Percentiles rank a stretch among this genome's conserved stretches.
Conservation (phyloP, 1,140 invertebrate genomes). For the Pentalonia nigronervosa region DNA sequence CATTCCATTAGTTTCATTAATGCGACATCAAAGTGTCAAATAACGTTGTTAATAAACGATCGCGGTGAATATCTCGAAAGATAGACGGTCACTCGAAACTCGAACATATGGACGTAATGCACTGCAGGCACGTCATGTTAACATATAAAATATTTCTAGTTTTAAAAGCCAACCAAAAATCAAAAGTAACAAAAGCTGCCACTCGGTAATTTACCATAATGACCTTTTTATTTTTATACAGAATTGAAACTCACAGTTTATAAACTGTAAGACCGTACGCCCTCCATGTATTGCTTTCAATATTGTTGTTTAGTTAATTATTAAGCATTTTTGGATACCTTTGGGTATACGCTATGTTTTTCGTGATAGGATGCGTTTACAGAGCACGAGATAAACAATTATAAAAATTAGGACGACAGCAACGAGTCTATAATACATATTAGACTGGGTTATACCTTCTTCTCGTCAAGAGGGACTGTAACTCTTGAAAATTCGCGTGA, state of each 20-base stretch:
- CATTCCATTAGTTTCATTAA: constrained; percentile 10
- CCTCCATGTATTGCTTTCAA: too few relatives aligned
- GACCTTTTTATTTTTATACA: neutral
- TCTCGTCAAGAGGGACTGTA: too few relatives aligned
- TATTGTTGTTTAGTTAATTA: too few relatives aligned
- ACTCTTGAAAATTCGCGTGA: too few relatives aligned
- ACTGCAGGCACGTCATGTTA: neutral
- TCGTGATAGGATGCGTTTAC: neutral
- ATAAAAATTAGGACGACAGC: too few relatives aligned
- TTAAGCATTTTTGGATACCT: too few relatives aligned
- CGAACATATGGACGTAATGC: too few relatives aligned
- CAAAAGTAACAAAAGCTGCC: neutral
- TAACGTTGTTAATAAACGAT: neutral
- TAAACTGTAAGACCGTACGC: neutral
- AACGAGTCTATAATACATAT: too few relatives aligned
- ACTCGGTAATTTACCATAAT: neutral
- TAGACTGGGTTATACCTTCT: too few relatives aligned
- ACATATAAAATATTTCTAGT: neutral
- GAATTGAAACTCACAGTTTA: too few relatives aligned
- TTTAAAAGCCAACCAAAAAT: neutral
- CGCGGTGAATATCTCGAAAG: neutral
- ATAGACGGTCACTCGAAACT: neutral
- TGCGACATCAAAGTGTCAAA: neutral
- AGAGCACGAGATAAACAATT: neutral
- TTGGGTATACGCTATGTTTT: too few relatives aligned